Percentiles rank a stretch among this genome's conserved stretches.
These are phyloP conservation scores for Phylloscopus trochiloides DNA, from an alignment of 2,113 vertebrate species.

Conservation along the genomic window DNA sequence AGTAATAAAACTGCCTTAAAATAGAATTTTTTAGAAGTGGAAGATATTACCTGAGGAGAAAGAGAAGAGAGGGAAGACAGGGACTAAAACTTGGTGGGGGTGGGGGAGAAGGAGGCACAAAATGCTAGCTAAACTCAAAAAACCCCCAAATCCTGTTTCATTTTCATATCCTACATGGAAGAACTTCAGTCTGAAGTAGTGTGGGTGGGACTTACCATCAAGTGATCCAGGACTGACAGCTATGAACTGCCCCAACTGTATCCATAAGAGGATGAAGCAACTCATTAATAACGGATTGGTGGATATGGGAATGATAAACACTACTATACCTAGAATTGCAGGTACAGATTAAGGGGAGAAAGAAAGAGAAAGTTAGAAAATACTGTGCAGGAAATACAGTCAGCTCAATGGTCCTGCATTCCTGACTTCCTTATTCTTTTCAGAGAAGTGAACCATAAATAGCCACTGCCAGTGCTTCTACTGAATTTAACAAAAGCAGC, in stretches of 20 bases:
- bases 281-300: constrained; percentile 72
- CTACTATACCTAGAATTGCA: constrained; percentile 68
- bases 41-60: background rate
- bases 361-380: constrained; percentile 70
- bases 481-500: background rate
- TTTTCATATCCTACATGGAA: constrained; percentile 51
- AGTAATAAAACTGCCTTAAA: background rate
- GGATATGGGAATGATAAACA: constrained; percentile 71
- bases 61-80: background rate
- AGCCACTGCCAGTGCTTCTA: background rate
- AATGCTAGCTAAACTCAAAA: background rate
- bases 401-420: constrained; percentile 17
- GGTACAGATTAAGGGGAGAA: constrained; percentile 62
- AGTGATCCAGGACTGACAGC: constrained; percentile 69
- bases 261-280: constrained; percentile 68
- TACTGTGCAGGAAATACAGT: constrained; percentile 21
- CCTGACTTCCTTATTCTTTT: background rate
- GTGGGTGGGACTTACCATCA: constrained; percentile 67
- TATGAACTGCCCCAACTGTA: constrained; percentile 70
- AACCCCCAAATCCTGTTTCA: background rate
- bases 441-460: background rate
- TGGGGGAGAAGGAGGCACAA: background rate
- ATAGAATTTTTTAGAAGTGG: background rate
- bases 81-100: background rate
- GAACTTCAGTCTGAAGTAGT: constrained; percentile 61